phyloP scores from a whole-genome alignment of 2,888 invertebrate species.

The Celastrina argiolus region DNA sequence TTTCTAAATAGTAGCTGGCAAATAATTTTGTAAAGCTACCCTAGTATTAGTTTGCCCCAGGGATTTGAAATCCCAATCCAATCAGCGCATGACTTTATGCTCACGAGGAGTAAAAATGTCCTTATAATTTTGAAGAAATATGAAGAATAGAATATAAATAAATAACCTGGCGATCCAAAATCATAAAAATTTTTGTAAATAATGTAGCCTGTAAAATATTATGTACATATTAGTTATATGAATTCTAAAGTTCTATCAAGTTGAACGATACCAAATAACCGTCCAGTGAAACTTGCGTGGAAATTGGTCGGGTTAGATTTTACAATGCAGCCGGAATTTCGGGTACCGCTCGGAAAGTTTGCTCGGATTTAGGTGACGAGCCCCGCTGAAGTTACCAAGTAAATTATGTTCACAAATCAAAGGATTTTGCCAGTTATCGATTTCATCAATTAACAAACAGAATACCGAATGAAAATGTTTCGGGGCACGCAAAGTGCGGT shows the following conservation, averaged over 20 bases:
- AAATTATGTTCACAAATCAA: constrained; percentile 57
- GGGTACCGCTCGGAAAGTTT: constrained; percentile 21
- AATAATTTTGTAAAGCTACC: background rate
- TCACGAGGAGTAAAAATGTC: no score
- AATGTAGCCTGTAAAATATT: background rate
- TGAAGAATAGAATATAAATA: no score
- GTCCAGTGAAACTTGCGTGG: constrained; percentile 33
- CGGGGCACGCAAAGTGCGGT: background rate
- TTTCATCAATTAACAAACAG: constrained; percentile 28
- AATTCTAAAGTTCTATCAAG: constrained; percentile 6
- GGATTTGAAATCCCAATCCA: background rate
- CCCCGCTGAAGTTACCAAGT: constrained; percentile 49
- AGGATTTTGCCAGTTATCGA: constrained; percentile 42
- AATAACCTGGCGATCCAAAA: background rate
- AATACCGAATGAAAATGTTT: constrained; percentile 23
- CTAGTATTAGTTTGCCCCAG: background rate
- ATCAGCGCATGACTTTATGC: background rate
- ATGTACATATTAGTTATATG: background rate
- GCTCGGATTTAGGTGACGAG: constrained; percentile 49
- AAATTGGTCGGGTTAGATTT: constrained; percentile 20
- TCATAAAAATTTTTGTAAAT: background rate
- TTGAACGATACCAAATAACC: constrained; percentile 35
- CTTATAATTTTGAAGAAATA: no score
- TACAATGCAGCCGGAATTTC: constrained; percentile 12
- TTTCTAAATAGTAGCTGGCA: background rate